Evolutionary conservation across 2,888 invertebrate species (phyloP).

Genomic region (Tachina fera): DNA sequence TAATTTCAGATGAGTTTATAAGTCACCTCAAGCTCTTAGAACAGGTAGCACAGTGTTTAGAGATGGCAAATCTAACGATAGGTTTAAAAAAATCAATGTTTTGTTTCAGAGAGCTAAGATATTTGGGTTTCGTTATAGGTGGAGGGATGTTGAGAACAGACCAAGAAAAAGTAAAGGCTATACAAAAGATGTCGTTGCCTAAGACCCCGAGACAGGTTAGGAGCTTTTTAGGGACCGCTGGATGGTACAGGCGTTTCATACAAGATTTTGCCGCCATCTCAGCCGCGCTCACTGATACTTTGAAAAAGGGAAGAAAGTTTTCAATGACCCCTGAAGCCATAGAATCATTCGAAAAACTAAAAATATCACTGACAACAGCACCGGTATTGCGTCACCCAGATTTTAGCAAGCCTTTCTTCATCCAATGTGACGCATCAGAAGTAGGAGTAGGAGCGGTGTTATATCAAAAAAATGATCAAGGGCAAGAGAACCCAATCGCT

Average conservation of each 20-base stretch:
- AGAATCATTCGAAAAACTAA: not conserved
- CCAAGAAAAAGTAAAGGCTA: conserved; percentile 53
- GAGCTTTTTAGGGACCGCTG: conserved; percentile 44
- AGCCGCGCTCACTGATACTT: conserved; percentile 23
- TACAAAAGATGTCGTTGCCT: conserved; percentile 45
- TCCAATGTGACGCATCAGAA: conserved; percentile 10
- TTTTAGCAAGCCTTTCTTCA: not conserved
- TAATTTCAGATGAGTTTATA: conserved; percentile 57
- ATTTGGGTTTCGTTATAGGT: conserved; percentile 62
- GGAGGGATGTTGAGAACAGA: conserved; percentile 55
- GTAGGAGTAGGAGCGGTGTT: not conserved
- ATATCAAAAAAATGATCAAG: not conserved
- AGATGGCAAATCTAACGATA: conserved; percentile 56
- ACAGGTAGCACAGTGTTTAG: conserved; percentile 53
- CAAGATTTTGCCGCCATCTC: conserved; percentile 23
- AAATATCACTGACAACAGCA: not conserved
- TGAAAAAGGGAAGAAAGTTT: conserved; percentile 39
- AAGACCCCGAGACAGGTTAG: conserved; percentile 60
- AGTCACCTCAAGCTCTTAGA: conserved; percentile 26
- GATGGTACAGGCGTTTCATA: conserved; percentile 31
- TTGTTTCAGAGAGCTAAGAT: conserved; percentile 65
- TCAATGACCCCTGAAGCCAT: not conserved
- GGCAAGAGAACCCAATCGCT: not conserved
- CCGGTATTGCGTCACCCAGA: not conserved
- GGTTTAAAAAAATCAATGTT: conserved; percentile 53